Evolutionary conservation across 2,888 invertebrate species (phyloP).

Genomic region (Luperina nickerlii): DNA sequence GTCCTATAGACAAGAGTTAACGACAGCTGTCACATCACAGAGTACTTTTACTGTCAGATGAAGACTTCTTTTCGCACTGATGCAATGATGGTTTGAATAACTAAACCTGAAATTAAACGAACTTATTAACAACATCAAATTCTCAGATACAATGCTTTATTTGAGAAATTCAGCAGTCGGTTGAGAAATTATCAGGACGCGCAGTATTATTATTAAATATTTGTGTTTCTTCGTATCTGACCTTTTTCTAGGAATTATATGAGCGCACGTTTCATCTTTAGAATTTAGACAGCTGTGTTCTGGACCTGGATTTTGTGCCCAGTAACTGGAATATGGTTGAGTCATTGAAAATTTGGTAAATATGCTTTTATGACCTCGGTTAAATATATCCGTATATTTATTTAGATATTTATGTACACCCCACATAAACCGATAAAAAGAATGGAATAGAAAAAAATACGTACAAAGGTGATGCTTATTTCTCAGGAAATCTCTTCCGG

Average conservation of each 20-base stretch:
- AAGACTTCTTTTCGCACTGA: conserved; percentile 3
- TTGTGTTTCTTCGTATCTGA: not conserved
- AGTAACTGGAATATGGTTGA: not conserved
- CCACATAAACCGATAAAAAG: too few species aligned
- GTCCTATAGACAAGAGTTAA: not conserved
- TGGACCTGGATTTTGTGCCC: not conserved
- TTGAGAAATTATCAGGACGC: conserved; percentile 4
- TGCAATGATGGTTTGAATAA: not conserved
- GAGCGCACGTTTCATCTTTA: not conserved
- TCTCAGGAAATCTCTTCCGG: too few species aligned
- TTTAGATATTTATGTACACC: too few species aligned
- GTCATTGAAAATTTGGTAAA: conserved; percentile 7
- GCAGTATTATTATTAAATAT: not conserved
- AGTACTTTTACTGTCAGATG: too few species aligned
- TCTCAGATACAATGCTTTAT: not conserved
- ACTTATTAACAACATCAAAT: not conserved
- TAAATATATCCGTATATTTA: not conserved
- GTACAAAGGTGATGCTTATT: too few species aligned
- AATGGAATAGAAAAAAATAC: too few species aligned
- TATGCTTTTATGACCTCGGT: not conserved
- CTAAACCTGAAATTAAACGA: too few species aligned
- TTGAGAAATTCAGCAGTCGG: not conserved
- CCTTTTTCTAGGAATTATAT: not conserved
- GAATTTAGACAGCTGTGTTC: not conserved
- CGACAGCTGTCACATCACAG: not conserved